Conservation (phyloP, 53 echinoderm and acorn worm species). For the Holothuria scabra region DNA sequence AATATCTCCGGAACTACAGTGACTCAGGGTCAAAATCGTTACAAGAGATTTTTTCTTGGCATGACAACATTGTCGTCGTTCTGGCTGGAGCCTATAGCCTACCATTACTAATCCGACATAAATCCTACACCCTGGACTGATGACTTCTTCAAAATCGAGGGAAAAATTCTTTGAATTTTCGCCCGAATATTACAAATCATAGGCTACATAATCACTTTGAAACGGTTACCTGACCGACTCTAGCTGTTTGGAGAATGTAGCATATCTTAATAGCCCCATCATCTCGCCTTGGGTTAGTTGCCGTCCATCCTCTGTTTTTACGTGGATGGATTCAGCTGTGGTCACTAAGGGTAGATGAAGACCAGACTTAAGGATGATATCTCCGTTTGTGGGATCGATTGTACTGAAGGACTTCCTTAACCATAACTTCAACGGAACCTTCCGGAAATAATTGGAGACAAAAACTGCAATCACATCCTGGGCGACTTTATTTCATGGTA, state of each 20-base stretch:
- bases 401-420: slow-evolving; percentile 10
- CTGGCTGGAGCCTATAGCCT: background rate
- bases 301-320: slow-evolving; percentile 31
- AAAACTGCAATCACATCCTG: slow-evolving; percentile 23
- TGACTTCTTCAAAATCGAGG: background rate
- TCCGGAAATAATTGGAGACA: slow-evolving; percentile 2
- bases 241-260: slow-evolving; percentile 33
- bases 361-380: slow-evolving; percentile 8
- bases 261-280: slow-evolving; percentile 28
- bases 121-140: slow-evolving; percentile 2
- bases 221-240: slow-evolving; percentile 25
- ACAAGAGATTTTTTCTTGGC: background rate
- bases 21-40: slow-evolving; percentile 20
- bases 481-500: background rate
- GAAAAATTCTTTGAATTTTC: background rate
- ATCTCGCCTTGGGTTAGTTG: slow-evolving; percentile 27
- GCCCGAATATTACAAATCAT: background rate
- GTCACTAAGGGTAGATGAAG: slow-evolving; percentile 28
- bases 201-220: slow-evolving; percentile 22
- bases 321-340: slow-evolving; percentile 28
- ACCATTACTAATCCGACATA: slow-evolving; percentile 31
- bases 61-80: background rate
- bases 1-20: background rate
- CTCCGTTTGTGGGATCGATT: slow-evolving; percentile 16
- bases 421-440: slow-evolving; percentile 32